A percentile compares a stretch with the other conserved stretches of the same genome.
Evolutionary conservation across 2,113 vertebrate species (phyloP).

Genomic region (Phrynocephalus versicolor): DNA sequence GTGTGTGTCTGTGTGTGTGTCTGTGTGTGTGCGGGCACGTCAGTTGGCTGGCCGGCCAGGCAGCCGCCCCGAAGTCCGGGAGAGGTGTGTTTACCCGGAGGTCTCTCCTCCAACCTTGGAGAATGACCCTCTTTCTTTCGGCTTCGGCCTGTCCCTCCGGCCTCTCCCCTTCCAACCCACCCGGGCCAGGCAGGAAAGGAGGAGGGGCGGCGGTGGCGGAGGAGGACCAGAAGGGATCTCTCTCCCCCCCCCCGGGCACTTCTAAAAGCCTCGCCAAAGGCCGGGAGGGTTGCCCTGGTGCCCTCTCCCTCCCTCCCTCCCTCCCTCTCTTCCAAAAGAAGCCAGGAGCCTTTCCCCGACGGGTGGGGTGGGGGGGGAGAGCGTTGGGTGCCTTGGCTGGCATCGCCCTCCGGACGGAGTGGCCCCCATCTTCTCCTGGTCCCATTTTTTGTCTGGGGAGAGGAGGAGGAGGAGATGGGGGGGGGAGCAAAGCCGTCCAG

Average conservation of each 20-base stretch:
- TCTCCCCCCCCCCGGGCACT: not conserved
- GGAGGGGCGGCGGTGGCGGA: not conserved
- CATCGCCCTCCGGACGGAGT: not conserved
- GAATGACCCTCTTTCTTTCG: not conserved
- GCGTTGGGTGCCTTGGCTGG: not conserved
- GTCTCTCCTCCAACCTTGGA: not conserved
- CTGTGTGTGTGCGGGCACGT: not conserved
- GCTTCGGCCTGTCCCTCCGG: not conserved
- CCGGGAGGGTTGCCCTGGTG: not conserved
- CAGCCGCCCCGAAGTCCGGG: too few species aligned
- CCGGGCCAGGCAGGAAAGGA: not conserved
- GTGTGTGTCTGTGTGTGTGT: slow-evolving; percentile 14
- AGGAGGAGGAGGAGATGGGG: not conserved
- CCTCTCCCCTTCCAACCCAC: not conserved
- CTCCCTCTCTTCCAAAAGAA: not conserved
- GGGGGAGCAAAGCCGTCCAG: not conserved
- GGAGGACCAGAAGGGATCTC: not conserved
- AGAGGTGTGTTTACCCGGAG: not conserved
- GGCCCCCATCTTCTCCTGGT: not conserved
- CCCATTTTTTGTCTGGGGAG: not conserved
- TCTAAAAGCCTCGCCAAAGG: not conserved
- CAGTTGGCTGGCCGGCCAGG: not conserved
- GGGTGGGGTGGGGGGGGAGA: too few species aligned
- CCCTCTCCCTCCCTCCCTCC: too few species aligned
- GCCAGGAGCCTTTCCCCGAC: not conserved